Conservation (phyloP, 2,797 vertebrate genomes). For the Neostethus bicornis region DNA sequence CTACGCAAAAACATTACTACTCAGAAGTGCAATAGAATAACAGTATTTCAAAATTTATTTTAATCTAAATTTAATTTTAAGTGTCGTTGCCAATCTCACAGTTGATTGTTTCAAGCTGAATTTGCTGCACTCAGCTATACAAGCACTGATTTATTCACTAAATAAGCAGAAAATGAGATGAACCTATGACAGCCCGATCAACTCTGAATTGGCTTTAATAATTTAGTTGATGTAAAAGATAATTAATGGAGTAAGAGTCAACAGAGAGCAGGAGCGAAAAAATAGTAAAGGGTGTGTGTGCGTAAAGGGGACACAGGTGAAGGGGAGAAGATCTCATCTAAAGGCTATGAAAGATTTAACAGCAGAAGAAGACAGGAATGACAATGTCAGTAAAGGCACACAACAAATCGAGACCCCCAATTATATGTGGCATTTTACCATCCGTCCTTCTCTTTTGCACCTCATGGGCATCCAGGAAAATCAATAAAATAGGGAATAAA, state of each 20-base stretch:
- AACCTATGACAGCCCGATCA: slow-evolving; percentile 61
- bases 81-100: slow-evolving; percentile 1
- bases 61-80: neutral
- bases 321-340: slow-evolving; percentile 77
- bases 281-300: slow-evolving; percentile 30
- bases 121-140: slow-evolving; percentile 24
- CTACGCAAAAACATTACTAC: neutral
- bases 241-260: slow-evolving; percentile 78
- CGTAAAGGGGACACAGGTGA: slow-evolving; percentile 70
- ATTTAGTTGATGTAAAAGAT: slow-evolving; percentile 80
- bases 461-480: slow-evolving; percentile 47
- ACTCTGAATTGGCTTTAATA: slow-evolving; percentile 76
- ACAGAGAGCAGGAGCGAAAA: slow-evolving; percentile 56
- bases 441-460: slow-evolving; percentile 46
- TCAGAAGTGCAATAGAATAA: neutral
- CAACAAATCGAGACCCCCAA: slow-evolving; percentile 68
- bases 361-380: slow-evolving; percentile 75
- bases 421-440: slow-evolving; percentile 72
- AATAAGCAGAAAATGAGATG: slow-evolving; percentile 33
- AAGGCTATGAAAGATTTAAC: slow-evolving; percentile 80
- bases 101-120: slow-evolving; percentile 30
- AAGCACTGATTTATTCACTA: slow-evolving; percentile 45
- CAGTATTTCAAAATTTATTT: too few relatives aligned
- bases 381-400: slow-evolving; percentile 70
- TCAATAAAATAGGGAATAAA: slow-evolving; percentile 40